Base-by-base conservation (phyloP, 2,113 vertebrate genomes). In the Dasypus novemcinctus region DNA sequence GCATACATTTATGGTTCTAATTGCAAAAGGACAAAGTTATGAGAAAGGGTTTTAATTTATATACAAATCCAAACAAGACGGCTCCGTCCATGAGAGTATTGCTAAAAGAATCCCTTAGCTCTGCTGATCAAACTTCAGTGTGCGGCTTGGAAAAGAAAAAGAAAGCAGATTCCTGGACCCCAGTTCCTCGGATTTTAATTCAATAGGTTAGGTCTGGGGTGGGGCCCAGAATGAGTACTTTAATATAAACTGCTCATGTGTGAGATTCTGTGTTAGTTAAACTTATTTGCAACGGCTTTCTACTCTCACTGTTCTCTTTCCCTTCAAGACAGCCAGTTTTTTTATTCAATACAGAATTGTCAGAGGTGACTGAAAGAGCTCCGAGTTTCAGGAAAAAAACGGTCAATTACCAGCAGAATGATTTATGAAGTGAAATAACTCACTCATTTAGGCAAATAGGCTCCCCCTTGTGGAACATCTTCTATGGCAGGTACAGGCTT, bases 391-490 rank as follows among this genome's bases (percentile, higher is more conserved):
- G 84, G 95, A 95, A 95, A 97, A 97, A 43, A 91, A 14, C n/a
- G 93, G 93, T 96, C 72, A 89, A 93, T 97, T 97, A 68, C 83
- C 88, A 33, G 95, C 87, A 52, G 27, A 95, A 91, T 91, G 96
- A 97, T 98, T 97, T 93, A 96, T 63, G 94, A 92, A 96, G 72
- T 9, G 36, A 82, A 96, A 10, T 72, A 90, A 43, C 64, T 85
- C 18, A 80, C 46, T 97, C 3, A 75, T 72, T 95, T 90, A 52
- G 93, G 97, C 98, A 69, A 96, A 97, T 98, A 85, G 64, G 98
- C 98, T 98, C 98, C 98, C 98, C 98, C 98, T 98, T 97, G 98
- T 98, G 98, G 98, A 90, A 43, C 25, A 18, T 85, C 21, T 38
- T 93, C 97, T 64, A 4, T 18, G 92, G 97, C 96, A 64, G 69